phyloP scores from a whole-genome alignment of 2,888 invertebrate species.

The Augiades crinisus region DNA sequence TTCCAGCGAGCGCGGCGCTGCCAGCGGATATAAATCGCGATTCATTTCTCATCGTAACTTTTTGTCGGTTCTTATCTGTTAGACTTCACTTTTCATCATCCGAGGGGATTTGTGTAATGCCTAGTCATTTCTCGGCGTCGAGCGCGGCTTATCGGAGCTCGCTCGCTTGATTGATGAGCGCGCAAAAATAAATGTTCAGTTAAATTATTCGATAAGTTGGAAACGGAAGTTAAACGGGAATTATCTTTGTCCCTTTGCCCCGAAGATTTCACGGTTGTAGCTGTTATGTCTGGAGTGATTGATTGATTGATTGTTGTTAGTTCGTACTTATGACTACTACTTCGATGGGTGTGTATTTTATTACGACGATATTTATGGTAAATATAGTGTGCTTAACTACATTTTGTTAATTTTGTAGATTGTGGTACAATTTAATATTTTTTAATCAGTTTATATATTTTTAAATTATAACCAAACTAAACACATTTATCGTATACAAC shows the following conservation, averaged over 20 bases:
- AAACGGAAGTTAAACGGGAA: constrained; percentile 83
- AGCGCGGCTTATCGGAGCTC: constrained; percentile 78
- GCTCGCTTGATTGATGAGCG: constrained; percentile 82
- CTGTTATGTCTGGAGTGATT: constrained; percentile 75
- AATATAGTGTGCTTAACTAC: no score
- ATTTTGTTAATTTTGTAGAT: no score
- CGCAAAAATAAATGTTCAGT: constrained; percentile 83
- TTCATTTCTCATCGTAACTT: constrained; percentile 83
- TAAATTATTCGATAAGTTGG: constrained; percentile 83
- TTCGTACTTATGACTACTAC: constrained; percentile 27
- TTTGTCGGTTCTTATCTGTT: constrained; percentile 83
- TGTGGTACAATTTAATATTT: no score
- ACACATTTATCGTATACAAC: no score
- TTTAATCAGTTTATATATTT: no score
- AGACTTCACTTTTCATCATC: constrained; percentile 83
- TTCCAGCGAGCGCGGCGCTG: constrained; percentile 44
- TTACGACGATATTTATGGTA: not conserved
- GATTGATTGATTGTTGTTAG: constrained; percentile 55
- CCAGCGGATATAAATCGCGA: constrained; percentile 79
- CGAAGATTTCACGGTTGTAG: constrained; percentile 76
- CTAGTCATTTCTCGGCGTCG: constrained; percentile 83
- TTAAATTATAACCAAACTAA: no score
- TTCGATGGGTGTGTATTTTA: not conserved
- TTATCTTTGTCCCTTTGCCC: constrained; percentile 80
- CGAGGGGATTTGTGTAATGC: constrained; percentile 83